Evolutionary conservation across 2,797 vertebrate genomes (phyloP).

Genomic region (Sebastes itinus): DNA sequence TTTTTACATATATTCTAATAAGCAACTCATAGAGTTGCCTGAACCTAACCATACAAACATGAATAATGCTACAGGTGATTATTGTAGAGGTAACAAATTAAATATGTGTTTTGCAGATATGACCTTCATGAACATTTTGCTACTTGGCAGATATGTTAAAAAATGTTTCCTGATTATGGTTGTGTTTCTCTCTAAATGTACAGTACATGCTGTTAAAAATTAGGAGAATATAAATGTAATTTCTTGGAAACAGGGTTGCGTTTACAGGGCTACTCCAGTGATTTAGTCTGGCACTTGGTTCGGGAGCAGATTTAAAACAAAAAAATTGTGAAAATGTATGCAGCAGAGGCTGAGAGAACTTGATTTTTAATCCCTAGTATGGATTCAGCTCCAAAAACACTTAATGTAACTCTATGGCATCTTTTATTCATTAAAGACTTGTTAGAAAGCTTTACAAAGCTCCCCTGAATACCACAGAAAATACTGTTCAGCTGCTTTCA

Average conservation of each 20-base stretch:
- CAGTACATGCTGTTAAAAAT: not conserved
- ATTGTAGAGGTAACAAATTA: too few species aligned
- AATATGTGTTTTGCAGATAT: not conserved
- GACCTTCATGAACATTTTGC: not conserved
- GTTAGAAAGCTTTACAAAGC: not conserved
- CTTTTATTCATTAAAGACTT: not conserved
- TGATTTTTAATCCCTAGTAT: not conserved
- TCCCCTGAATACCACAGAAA: not conserved
- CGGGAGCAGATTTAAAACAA: not conserved
- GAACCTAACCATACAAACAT: too few species aligned
- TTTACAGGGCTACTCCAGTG: not conserved
- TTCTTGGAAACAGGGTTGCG: not conserved
- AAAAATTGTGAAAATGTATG: not conserved
- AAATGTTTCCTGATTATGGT: not conserved
- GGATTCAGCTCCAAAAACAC: not conserved
- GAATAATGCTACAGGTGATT: too few species aligned
- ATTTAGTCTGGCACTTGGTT: not conserved
- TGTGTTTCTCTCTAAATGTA: not conserved
- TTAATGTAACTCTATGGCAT: not conserved
- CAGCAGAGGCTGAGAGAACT: not conserved
- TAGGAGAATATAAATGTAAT: not conserved
- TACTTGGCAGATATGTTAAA: not conserved
- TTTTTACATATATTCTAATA: too few species aligned
- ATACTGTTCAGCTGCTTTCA: not conserved
- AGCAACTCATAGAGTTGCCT: too few species aligned